Base-by-base conservation (phyloP, 2,888 invertebrate genomes). In the Mesochorus sp. region DNA sequence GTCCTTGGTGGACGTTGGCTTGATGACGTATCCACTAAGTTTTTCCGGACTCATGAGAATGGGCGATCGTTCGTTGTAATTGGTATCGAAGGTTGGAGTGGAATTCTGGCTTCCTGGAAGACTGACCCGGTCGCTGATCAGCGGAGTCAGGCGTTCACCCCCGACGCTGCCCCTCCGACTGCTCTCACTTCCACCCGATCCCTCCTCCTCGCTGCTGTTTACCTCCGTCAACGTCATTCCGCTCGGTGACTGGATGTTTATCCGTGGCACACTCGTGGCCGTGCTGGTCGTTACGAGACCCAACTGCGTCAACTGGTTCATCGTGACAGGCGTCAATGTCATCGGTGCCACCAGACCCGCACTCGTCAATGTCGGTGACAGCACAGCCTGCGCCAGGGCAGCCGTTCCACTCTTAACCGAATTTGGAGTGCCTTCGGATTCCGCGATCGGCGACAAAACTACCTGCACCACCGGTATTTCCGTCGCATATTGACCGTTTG, bases 361-460 rank as follows among this genome's bases (percentile, higher is more conserved):
- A 84, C 93, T 85, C 84, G 91, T 88, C 82, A 93, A 83, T 0
- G 92, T 93, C 0, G 95, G 94, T 0, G 95, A 94, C 2, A 96
- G 91, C 8, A 96, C 95, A 0, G 96, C 95, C 88, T 96, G 95
- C 2, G 96, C 96, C 76, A 96, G 91, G 3, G 96, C 96, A 0
- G 95, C 94, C 0, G 96, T 95, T 6, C 95, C 94, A 61, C 78
- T 85, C 87, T 87, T 88, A 0, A 85, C 87, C 0, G 84, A 83
- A 2, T 84, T 67, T 3, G 91, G 85, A 6, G 90, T 86, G 49
- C 95, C 95, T 85, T 97, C 97, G 82, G 95, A 92, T 91, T 97
- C 97, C 89, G 96, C 96, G 78, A 97, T 97, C 0, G 97, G 96
- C 1, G 96, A 96, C 12, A 97, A 92, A 26, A 96, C 91, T 6